These are phyloP conservation scores for Albula glossodonta DNA, from an alignment of 2,113 vertebrate species.

Conservation along the genomic window DNA sequence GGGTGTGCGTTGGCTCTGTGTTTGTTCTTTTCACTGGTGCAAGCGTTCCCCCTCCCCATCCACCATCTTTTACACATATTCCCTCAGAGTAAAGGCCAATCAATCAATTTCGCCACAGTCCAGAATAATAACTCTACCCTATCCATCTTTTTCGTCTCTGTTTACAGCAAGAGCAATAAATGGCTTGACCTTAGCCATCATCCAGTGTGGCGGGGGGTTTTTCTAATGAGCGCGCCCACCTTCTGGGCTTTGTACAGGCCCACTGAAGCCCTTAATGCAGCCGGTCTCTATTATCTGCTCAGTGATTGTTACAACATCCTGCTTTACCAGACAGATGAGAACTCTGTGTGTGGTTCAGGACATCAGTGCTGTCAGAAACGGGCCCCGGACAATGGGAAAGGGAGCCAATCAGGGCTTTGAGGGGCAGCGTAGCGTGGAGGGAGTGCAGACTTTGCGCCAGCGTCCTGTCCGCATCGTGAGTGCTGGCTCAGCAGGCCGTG, in stretches of 20 bases:
- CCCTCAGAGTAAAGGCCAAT: slow-evolving; percentile 41
- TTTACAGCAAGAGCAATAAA: slow-evolving; percentile 59
- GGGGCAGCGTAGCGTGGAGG: slow-evolving; percentile 59
- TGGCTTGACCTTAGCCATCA: slow-evolving; percentile 54
- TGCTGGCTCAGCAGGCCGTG: slow-evolving; percentile 60
- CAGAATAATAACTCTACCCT: slow-evolving; percentile 54
- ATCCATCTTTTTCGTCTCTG: slow-evolving; percentile 53
- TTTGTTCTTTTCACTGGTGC: too few species aligned
- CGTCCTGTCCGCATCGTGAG: slow-evolving; percentile 54
- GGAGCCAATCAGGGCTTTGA: background rate
- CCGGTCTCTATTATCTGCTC: slow-evolving; percentile 55
- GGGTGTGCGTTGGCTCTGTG: too few species aligned
- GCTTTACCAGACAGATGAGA: slow-evolving; percentile 55
- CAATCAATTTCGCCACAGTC: slow-evolving; percentile 50
- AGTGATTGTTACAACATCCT: slow-evolving; percentile 58
- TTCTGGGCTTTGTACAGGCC: background rate
- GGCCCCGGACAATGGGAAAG: background rate
- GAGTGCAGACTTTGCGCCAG: slow-evolving; percentile 51
- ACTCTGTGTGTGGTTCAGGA: slow-evolving; percentile 55
- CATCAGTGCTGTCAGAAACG: slow-evolving; percentile 43
- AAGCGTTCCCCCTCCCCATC: background rate
- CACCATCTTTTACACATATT: background rate
- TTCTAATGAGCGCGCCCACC: slow-evolving; percentile 25
- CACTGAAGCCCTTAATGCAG: slow-evolving; percentile 41
- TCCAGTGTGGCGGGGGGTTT: background rate